Conservation (phyloP, 2,797 vertebrate species). For the Neosilurus hyrtlii region DNA sequence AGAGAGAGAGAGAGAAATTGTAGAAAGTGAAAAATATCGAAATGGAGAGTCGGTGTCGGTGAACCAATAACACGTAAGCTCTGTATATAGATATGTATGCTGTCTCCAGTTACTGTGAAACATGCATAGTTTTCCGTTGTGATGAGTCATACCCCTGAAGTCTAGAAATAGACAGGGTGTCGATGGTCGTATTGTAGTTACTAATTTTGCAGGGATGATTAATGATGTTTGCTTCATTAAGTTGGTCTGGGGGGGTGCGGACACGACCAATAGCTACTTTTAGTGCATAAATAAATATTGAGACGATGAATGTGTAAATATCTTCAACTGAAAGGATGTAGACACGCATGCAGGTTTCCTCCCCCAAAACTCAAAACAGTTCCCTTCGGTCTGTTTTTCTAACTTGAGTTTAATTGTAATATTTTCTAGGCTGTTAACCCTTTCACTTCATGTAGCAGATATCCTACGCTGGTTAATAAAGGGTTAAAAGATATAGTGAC, state of each 20-base stretch:
- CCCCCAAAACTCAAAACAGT: background rate
- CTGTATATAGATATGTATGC: too few species aligned
- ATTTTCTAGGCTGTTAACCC: too few species aligned
- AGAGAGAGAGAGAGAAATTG: background rate
- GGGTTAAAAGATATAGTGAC: too few species aligned
- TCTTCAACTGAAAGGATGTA: too few species aligned
- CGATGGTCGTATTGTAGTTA: background rate
- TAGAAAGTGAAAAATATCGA: background rate
- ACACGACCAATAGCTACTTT: too few species aligned
- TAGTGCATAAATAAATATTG: too few species aligned
- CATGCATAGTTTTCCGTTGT: background rate
- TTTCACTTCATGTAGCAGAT: too few species aligned
- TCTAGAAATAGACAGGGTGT: constrained; percentile 3
- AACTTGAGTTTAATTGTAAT: too few species aligned
- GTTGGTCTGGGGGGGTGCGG: too few species aligned
- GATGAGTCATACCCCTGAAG: constrained; percentile 6
- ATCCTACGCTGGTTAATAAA: too few species aligned
- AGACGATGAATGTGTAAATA: too few species aligned
- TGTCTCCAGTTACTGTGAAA: background rate
- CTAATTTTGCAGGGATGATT: constrained; percentile 1
- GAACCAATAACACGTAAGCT: background rate
- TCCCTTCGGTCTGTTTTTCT: background rate
- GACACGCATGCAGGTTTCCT: too few species aligned
- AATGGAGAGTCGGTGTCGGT: background rate
- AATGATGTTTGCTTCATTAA: background rate